Percentiles rank a stretch among this genome's conserved stretches.
phyloP scores from a whole-genome alignment of 1,140 invertebrate species.

The Drosophila murphyi region DNA sequence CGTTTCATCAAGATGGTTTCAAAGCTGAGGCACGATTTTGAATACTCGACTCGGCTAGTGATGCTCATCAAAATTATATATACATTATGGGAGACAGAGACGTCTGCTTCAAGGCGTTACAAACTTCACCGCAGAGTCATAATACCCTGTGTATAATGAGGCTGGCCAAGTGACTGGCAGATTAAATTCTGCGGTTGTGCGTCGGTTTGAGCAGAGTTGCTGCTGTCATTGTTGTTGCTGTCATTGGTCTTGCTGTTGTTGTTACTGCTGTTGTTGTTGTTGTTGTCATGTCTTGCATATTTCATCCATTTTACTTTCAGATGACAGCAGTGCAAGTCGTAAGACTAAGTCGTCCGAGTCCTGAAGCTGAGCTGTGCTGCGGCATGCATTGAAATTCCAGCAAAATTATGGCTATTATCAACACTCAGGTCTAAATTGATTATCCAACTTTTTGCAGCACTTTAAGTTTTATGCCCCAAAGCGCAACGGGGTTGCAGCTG shows the following conservation, averaged over 20 bases:
- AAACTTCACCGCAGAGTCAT: too few relatives aligned
- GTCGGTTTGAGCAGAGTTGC: background rate
- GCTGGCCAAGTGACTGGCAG: constrained; percentile 8
- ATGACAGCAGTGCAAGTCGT: constrained; percentile 20
- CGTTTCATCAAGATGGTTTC: too few relatives aligned
- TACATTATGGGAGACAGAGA: too few relatives aligned
- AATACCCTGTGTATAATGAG: background rate
- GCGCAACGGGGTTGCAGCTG: constrained; percentile 20
- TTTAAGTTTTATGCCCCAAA: constrained; percentile 31
- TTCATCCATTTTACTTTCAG: background rate
- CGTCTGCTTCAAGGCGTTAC: too few relatives aligned
- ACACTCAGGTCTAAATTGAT: constrained; percentile 50
- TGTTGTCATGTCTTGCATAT: constrained; percentile 1
- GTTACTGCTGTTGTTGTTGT: constrained; percentile 7
- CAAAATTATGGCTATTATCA: constrained; percentile 48
- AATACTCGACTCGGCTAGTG: too few relatives aligned
- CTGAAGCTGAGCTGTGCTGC: background rate
- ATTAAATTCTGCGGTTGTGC: constrained; percentile 32
- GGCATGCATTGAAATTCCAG: constrained; percentile 8
- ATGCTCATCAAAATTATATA: too few relatives aligned
- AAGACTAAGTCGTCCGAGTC: background rate
- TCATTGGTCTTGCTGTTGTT: background rate
- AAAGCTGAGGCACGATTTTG: too few relatives aligned
- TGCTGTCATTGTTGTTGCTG: constrained; percentile 2
- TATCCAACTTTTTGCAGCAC: constrained; percentile 41